Base-by-base conservation (phyloP, 2,797 vertebrate genomes). In the Eptatretus atami region DNA sequence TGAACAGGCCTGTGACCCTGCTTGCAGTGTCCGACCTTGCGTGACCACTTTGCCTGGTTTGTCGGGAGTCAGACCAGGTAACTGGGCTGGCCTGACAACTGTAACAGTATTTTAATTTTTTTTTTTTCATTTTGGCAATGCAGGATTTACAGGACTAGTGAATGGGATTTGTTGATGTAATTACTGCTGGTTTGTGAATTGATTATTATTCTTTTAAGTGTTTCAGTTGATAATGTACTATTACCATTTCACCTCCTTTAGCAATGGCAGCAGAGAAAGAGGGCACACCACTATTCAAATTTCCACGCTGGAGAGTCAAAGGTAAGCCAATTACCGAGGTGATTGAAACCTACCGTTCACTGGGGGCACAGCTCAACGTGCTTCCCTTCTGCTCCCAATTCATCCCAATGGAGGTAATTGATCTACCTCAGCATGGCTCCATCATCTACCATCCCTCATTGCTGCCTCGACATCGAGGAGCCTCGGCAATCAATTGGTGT, bases 401-500 rank as follows among this genome's bases (percentile, higher is more conserved):
- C 70, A 84, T 85, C 68, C 82, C 82, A 64, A 85, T 84, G 81
- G 78, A 82, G 64, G 74, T 85, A 64, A 85, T 83, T 64, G 75
- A 82, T 11, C 64, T 70, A 63, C 81, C 82, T 8, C 76, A 75
- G 68, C 76, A 81, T 1, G 82, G 82, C 15, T 85, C 82, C 65
- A 82, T 85, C 71, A 77, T 85, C 68, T 85, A 85, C 66, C 82
- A 85, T 67, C 82, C 82, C 0, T 85, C 82, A 15, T 73, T 84
- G 66, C 75, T 85, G 63, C 82, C 82, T 63, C 79, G 74, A 14
- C 82, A 85, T 71, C 74, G 82, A 69, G 82, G 82, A 65, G 82
- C 82, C 61, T 82, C 81, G 61, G 80, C 82, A 66, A 84, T 85
- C 69, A 84, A 83, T 71, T 85, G 82, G 82, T 84, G 70, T 76